Conservation (phyloP, 2,888 invertebrate genomes). For the Lacanobia oleracea region DNA sequence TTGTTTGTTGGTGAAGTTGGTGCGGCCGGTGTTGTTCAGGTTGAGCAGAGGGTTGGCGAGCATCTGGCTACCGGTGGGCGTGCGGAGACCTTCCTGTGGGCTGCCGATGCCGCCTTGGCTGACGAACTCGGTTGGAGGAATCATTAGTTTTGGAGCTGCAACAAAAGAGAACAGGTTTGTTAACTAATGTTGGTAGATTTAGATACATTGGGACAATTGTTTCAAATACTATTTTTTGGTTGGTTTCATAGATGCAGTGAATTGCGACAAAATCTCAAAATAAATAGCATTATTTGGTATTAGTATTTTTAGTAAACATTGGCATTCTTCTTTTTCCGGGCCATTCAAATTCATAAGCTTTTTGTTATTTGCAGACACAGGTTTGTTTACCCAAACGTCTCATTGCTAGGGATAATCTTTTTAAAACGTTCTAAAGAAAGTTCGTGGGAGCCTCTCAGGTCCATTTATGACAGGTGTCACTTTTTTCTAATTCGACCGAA, state of each 20-base stretch:
- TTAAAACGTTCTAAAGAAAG: conserved; percentile 66
- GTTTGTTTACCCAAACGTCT: conserved; percentile 77
- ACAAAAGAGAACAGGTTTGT: conserved; percentile 65
- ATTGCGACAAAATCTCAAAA: conserved; percentile 15
- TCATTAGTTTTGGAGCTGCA: conserved; percentile 93
- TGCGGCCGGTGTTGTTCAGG: conserved; percentile 96
- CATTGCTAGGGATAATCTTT: conserved; percentile 73
- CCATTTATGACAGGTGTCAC: conserved; percentile 84
- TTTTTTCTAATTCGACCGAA: conserved; percentile 74
- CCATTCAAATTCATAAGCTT: conserved; percentile 44
- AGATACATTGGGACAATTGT: neutral
- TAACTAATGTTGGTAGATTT: conserved; percentile 15
- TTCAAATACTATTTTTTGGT: neutral
- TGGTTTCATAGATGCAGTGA: conserved; percentile 6
- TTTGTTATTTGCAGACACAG: conserved; percentile 62
- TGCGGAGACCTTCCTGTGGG: conserved; percentile 87
- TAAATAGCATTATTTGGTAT: conserved; percentile 37
- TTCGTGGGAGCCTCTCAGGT: conserved; percentile 77
- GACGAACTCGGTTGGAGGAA: conserved; percentile 89
- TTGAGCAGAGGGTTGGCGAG: conserved; percentile 87
- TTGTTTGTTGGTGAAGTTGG: conserved; percentile 99
- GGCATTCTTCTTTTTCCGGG: conserved; percentile 54
- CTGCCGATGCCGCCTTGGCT: conserved; percentile 87
- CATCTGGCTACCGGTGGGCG: conserved; percentile 87
- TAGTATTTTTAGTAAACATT: conserved; percentile 53